Evolutionary conservation across 2,797 vertebrate species (phyloP), one percentile per base, ranked within the genome.

Genomic region (Tokudaia muenninki): DNA sequence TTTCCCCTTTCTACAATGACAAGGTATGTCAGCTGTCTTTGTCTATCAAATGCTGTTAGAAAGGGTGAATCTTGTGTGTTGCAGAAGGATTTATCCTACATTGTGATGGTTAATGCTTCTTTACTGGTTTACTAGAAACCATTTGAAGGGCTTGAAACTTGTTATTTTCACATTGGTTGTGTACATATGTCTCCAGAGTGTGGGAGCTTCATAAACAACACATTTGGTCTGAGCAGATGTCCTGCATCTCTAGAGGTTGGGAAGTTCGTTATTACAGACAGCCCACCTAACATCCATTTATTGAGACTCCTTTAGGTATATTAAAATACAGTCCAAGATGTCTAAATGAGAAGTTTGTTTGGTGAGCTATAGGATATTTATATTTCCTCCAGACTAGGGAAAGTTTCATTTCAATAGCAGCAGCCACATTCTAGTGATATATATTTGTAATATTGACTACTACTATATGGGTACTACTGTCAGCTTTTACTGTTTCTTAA

Each of bases 251-350:
- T 97, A 97, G 96, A 72, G 88, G 97, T 98, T 96, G 94, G 50
- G 94, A 80, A 98, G 97, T 96, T 98, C 97, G 90, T 97, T 98
- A 97, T 79, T 97, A 74, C 87, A 98, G 94, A 94, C 97, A 98
- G 94, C 94, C 95, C 92, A 98, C 98, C 97, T 97, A 93, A 95
- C 94, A 97, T 97, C 94, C 87, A 94, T 97, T 96, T 97, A 95
- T 63, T 95, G 88, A 95, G 83, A 90, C 87, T 96, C 94, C 65
- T 70, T 95, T 98, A 98, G 95, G 96, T 97, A 92, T 95, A 96
- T 97, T 96, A 98, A 98, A 98, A 97, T 94, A 96, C 65, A 97
- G 70, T 79, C 94, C 8, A 81, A 81, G 81, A 52, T 95, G 84
- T 95, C 83, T 91, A 81, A 96, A 82, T 97, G 94, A 98, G 98